Evolutionary conservation across 2,888 invertebrate species (phyloP).

Genomic region (Sphaerophoria rueppellii): DNA sequence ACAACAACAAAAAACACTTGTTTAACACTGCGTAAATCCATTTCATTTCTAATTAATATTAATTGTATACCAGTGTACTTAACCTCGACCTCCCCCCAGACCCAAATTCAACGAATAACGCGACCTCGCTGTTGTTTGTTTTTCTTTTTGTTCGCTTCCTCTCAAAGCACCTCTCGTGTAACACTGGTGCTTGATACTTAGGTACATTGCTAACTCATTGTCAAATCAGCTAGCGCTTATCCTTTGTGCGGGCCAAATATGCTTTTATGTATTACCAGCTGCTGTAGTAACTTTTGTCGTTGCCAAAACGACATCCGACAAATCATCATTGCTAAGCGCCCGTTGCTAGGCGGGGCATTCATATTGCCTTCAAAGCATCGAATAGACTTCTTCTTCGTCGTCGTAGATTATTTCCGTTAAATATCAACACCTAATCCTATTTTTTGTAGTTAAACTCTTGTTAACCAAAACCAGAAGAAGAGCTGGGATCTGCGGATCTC

Average conservation of each 20-base stretch:
- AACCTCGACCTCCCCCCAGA: slow-evolving; percentile 33
- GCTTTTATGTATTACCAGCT: slow-evolving; percentile 50
- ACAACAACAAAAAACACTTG: slow-evolving; percentile 60
- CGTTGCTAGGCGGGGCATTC: slow-evolving; percentile 69
- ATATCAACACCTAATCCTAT: slow-evolving; percentile 72
- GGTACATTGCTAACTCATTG: slow-evolving; percentile 31
- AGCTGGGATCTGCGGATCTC: too few relatives aligned
- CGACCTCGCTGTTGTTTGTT: too few relatives aligned
- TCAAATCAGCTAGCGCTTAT: slow-evolving; percentile 41
- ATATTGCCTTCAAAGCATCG: slow-evolving; percentile 70
- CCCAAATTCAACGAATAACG: too few relatives aligned
- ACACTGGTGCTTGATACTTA: neutral
- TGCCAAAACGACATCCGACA: slow-evolving; percentile 21
- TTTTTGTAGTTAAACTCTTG: slow-evolving; percentile 51
- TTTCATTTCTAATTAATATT: slow-evolving; percentile 71
- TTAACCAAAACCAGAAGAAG: slow-evolving; percentile 5
- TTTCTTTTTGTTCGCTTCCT: too few relatives aligned
- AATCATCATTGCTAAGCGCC: slow-evolving; percentile 53
- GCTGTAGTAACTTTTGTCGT: slow-evolving; percentile 11
- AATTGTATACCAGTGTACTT: slow-evolving; percentile 48
- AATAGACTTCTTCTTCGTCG: slow-evolving; percentile 66
- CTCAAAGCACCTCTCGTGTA: neutral
- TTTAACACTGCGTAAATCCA: slow-evolving; percentile 73
- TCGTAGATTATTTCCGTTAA: slow-evolving; percentile 71
- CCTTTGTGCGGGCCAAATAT: slow-evolving; percentile 45